Evolutionary conservation across 2,888 invertebrate genomes (phyloP), one percentile per base, ranked within the genome.

Genomic region (Zeuzera pyrina): DNA sequence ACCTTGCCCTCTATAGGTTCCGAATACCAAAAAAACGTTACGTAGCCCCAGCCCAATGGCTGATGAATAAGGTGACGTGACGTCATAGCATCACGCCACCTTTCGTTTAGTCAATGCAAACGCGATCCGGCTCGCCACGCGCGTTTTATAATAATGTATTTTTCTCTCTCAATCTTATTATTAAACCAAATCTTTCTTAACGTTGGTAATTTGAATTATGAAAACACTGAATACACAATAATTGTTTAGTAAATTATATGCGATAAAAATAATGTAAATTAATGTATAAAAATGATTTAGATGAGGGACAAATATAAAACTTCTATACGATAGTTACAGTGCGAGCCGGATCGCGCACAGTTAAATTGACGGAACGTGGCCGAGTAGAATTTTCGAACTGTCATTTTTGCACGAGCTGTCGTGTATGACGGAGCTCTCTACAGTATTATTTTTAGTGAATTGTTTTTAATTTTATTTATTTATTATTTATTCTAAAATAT

Each of bases 81-180:
- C 81, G 81, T 83, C 81, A 79, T 61, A 36, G 58, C 73, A 79
- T 83, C 83, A 83, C 83, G 83, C 81, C 83, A 83, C 83, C 79
- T 81, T 81, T 79, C 73, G 72, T 74, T 58, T 64, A 69, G 68
- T 69, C 64, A 70, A 67, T 64, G 56, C 49, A 51, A 51, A 55
- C 54, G 69, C 77, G 74, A 70, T 72, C 63, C 69, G 69, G 70
- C 72, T 62, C 61, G 57, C 49, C 63, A 52, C 61, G 15, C 50
- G 14, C 13, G 28, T 3, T 15, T n/a, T n/a, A n/a, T n/a, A n/a
- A n/a, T n/a, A n/a, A n/a, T n/a, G n/a, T n/a, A n/a, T n/a, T n/a
- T n/a, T n/a, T n/a, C n/a, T n/a, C n/a, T n/a, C n/a, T n/a, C n/a
- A n/a, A n/a, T n/a, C n/a, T n/a, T n/a, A n/a, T n/a, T n/a, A n/a